Percentiles rank a stretch among this genome's conserved stretches.
These are phyloP conservation scores for Oxytorus armatus DNA, from an alignment of 2,888 invertebrate genomes.

Conservation along the genomic window DNA sequence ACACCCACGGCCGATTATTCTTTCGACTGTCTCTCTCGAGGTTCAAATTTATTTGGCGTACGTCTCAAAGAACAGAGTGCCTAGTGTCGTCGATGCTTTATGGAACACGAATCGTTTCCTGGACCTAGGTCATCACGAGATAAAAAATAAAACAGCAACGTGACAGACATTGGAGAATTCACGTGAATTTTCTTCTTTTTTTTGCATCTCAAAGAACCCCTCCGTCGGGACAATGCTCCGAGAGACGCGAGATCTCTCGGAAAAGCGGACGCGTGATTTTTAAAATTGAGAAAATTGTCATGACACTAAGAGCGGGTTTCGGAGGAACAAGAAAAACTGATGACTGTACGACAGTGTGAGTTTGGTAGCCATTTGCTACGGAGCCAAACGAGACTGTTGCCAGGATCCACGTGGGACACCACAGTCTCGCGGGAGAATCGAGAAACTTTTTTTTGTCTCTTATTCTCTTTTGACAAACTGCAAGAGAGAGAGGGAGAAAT, in stretches of 20 bases:
- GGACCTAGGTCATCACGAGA: constrained; percentile 57
- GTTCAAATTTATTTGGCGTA: constrained; percentile 36
- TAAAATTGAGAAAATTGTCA: not conserved
- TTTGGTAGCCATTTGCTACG: constrained; percentile 33
- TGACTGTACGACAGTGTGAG: too few species aligned
- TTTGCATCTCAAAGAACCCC: too few species aligned
- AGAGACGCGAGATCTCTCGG: constrained; percentile 3
- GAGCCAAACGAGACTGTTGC: constrained; percentile 62
- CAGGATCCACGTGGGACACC: constrained; percentile 61
- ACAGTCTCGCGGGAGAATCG: constrained; percentile 6
- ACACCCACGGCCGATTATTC: too few species aligned
- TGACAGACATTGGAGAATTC: constrained; percentile 3
- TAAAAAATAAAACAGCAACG: constrained; percentile 5
- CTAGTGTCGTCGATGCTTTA: constrained; percentile 6
- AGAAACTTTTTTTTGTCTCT: constrained; percentile 24
- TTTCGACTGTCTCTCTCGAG: constrained; percentile 12
- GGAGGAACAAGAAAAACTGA: too few species aligned
- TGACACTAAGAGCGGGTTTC: too few species aligned
- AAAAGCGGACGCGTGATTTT: too few species aligned
- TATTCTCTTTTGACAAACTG: constrained; percentile 6
- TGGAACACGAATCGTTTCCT: constrained; percentile 40
- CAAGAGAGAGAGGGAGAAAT: constrained; percentile 1
- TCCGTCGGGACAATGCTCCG: constrained; percentile 11
- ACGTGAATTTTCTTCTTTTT: constrained; percentile 10
- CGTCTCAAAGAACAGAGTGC: constrained; percentile 46